Base-by-base conservation (phyloP, 2,113 vertebrate genomes). In the Callithrix jacchus region DNA sequence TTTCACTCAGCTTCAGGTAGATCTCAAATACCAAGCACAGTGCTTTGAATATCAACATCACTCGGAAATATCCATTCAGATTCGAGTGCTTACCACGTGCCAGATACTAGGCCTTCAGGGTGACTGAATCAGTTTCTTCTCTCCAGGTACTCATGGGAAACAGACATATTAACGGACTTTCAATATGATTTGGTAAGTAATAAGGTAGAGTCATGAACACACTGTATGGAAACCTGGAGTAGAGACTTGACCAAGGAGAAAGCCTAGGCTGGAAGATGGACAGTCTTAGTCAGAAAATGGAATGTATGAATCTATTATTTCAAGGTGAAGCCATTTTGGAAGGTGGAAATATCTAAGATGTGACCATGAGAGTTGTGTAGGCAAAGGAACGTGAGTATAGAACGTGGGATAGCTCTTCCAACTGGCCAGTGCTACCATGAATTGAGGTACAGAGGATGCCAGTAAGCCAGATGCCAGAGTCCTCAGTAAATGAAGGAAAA, bases 31-130 rank as follows among this genome's bases (percentile, higher is more conserved):
- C 32, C 35, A 68, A 93, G 23, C 27, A n/a, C 3, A 30, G 32
- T 77, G 25, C 56, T 91, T 64, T 66, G 47, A 83, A 52, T 42
- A 18, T 71, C 64, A 82, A 76, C 79, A 47, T 66, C 83, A 58
- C 68, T 96, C 45, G 91, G 73, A 95, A 95, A 45, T 47, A 82
- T n/a, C 18, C 56, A 52, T 92, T 92, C 21, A 93, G 23, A 87
- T 84, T 70, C 54, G 42, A 76, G 17, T 35, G 25, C 45, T 16
- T 58, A 16, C 13, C 49, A 58, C n/a, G 61, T 95, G 25, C n/a
- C 74, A 45, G 61, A 82, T 17, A 47, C 45, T 70, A 21, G 42
- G 20, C 73, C 77, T 93, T 16, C 45, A n/a, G n/a, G 54, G 16
- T 21, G n/a, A 82, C 20, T 45, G 30, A 84, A 90, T 82, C 20